These are phyloP conservation scores for Chauna torquata DNA, from an alignment of 2,113 vertebrate species.

Conservation along the genomic window DNA sequence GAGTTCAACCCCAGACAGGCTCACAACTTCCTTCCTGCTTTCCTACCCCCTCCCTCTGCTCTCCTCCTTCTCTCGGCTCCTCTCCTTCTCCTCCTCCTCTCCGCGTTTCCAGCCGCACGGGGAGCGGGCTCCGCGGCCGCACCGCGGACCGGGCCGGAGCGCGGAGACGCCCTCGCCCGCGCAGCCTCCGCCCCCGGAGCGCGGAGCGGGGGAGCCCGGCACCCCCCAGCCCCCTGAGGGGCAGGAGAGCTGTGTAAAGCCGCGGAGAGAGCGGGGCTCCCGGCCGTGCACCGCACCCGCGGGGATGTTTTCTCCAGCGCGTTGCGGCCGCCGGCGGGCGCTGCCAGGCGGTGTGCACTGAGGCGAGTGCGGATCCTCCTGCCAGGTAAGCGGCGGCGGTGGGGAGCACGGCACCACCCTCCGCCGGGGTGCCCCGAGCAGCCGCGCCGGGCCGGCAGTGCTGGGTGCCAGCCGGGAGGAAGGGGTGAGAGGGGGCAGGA, in stretches of 20 bases:
- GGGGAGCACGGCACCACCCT: background rate
- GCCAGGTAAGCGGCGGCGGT: background rate
- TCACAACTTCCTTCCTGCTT: slow-evolving; percentile 84
- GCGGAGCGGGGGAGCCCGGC: background rate
- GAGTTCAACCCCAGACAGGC: slow-evolving; percentile 82
- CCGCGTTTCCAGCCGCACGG: slow-evolving; percentile 40
- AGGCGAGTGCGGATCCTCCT: background rate
- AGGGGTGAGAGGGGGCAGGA: background rate
- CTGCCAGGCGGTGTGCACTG: background rate
- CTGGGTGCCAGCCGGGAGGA: background rate
- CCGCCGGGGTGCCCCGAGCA: background rate
- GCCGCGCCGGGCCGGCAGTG: background rate
- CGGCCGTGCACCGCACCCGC: background rate
- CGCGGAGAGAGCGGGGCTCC: background rate
- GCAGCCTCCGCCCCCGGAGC: background rate
- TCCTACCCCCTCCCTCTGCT: slow-evolving; percentile 72
- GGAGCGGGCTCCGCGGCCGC: background rate
- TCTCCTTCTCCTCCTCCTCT: slow-evolving; percentile 4
- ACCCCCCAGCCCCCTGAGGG: background rate
- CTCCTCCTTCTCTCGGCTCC: slow-evolving; percentile 48
- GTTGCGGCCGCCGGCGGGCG: background rate
- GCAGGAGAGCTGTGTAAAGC: background rate
- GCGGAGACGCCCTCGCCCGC: background rate
- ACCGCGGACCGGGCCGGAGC: background rate
- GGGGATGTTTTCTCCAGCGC: background rate